These are phyloP conservation scores for Strigamia crassipes DNA, from an alignment of 2,888 invertebrate genomes.

Conservation along the genomic window DNA sequence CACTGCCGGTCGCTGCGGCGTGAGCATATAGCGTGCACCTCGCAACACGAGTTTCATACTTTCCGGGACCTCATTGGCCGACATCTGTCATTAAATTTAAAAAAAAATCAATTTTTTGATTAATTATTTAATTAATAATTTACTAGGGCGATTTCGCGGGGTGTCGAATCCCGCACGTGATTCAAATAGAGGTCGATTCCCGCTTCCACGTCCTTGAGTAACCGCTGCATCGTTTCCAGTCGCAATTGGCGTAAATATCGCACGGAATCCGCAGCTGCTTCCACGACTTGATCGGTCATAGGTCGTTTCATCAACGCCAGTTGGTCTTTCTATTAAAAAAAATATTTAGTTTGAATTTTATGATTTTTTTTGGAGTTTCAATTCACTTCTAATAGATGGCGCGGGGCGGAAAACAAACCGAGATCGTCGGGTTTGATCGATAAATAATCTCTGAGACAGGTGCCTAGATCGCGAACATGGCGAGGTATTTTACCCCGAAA, in stretches of 20 bases:
- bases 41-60: too few species aligned
- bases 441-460: not conserved
- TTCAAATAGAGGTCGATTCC: not conserved
- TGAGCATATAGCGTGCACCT: too few species aligned
- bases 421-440: not conserved
- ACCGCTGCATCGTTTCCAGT: not conserved
- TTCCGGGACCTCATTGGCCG: too few species aligned
- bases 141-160: not conserved
- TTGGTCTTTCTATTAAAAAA: not conserved
- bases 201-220: not conserved
- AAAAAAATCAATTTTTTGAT: too few species aligned
- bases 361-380: not conserved
- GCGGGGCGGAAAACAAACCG: not conserved
- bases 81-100: too few species aligned
- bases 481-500: not conserved
- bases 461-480: not conserved
- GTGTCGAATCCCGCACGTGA: not conserved
- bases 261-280: not conserved
- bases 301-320: not conserved
- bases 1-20: too few species aligned
- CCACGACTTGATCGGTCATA: not conserved
- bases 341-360: not conserved
- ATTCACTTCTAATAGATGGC: not conserved
- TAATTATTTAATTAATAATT: not conserved
- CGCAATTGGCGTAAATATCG: not conserved